Evolutionary conservation across 2,888 invertebrate genomes (phyloP), one percentile per base, ranked within the genome.

Genomic region (Phalangium opilio): DNA sequence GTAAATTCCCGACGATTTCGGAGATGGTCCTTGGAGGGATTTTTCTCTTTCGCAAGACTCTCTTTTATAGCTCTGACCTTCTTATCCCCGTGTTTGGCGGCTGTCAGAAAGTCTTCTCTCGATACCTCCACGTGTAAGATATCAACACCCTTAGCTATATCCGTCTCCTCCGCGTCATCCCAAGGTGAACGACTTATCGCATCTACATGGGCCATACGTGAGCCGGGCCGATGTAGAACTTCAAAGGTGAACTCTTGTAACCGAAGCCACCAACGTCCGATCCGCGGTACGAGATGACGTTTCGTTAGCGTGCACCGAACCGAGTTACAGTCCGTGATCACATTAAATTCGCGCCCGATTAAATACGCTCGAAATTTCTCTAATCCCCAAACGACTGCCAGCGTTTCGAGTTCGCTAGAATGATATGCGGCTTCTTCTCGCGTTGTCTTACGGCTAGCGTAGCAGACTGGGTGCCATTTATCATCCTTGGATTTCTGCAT

Each of bases 161-260:
- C 8, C 8, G 27, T 27, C 27, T 27, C 27, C 8, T 27, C 27
- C 8, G 27, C 27, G 8, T 27, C 27, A 8, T 8, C 27, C 27
- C 27, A 27, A 27, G 27, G 27, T 7, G 27, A 27, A 11, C 45
- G 43, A 15, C 44, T 48, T 2, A 48, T n/a, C 1, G 49, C 45
- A 35, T 49, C 49, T 3, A 49, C 49, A n/a, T 49, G 49, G 14
- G 17, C 17, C 42, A 45, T 49, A 33, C 39, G 19, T n/a, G 4
- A 7, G 12, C 42, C 49, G n/a, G 45, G 19, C 4, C 45, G 8
- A 15, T 49, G 43, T 1, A 32, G 2, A 12, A 49, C 21, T 19
- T 43, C 43, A 18, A 43, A 49, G n/a, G 42, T 17, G 33, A 45
- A 49, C 3, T 49, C 43, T 33, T 45, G 21, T n/a, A 45, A 7